Percentiles rank a stretch among this genome's conserved stretches.
Conservation (phyloP, 2,888 invertebrate species). For the Acronicta aceris region DNA sequence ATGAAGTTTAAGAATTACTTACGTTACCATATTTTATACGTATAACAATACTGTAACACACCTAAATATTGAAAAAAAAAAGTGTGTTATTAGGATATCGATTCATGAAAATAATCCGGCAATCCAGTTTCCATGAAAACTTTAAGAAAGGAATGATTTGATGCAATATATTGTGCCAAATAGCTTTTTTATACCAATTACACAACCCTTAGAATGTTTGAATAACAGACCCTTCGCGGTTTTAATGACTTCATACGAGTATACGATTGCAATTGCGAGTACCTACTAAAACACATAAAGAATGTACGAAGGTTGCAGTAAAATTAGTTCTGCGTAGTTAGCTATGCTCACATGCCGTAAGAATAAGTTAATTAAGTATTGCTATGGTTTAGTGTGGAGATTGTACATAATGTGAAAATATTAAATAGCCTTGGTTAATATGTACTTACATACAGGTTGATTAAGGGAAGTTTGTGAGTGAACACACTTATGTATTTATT, state of each 20-base stretch:
- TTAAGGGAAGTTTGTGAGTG: no score
- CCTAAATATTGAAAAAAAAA: no score
- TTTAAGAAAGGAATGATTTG: no score
- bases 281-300: conserved; percentile 12
- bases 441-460: no score
- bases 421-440: background rate
- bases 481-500: no score
- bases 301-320: conserved; percentile 40
- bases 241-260: conserved; percentile 30
- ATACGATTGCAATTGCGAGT: conserved; percentile 17
- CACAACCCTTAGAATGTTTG: conserved; percentile 25
- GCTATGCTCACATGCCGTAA: conserved; percentile 5
- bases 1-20: no score
- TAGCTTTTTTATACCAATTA: background rate
- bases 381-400: conserved; percentile 22
- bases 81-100: no score
- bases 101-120: no score
- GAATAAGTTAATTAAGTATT: conserved; percentile 33
- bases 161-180: no score
- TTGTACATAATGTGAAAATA: background rate
- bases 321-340: conserved; percentile 22
- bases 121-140: no score
- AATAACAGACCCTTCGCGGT: conserved; percentile 22
- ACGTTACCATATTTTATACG: no score
- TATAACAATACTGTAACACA: no score